phyloP scores from a whole-genome alignment of 2,113 vertebrate genomes.

The Paedocypris sp. region DNA sequence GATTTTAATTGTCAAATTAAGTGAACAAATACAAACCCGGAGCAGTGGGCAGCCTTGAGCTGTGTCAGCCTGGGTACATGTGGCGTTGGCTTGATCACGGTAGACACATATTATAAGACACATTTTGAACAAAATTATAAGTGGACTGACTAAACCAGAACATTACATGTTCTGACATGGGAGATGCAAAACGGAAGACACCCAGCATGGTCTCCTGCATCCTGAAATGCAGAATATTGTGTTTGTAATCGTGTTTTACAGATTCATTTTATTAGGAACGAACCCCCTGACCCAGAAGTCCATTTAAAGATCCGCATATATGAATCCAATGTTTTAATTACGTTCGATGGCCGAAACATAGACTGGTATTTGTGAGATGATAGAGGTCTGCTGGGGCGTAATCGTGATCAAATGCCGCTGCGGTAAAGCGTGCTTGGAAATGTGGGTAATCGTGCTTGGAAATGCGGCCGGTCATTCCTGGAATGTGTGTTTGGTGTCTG shows the following conservation, averaged over 20 bases:
- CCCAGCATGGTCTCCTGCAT: no score
- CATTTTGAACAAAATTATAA: no score
- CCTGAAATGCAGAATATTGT: no score
- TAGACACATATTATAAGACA: no score
- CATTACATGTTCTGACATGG: no score
- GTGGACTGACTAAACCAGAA: no score
- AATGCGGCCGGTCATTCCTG: slow-evolving; percentile 28
- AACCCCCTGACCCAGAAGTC: neutral
- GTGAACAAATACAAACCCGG: no score
- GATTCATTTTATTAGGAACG: neutral
- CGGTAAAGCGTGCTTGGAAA: slow-evolving; percentile 12
- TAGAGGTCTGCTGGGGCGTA: neutral
- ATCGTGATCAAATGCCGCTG: neutral
- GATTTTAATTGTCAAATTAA: no score
- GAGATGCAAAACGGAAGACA: no score
- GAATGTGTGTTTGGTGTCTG: slow-evolving; percentile 30
- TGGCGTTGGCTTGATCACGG: no score
- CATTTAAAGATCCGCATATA: neutral
- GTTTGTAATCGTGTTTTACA: neutral
- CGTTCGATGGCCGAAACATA: neutral
- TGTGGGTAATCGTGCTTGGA: slow-evolving; percentile 6
- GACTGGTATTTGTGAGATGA: slow-evolving; percentile 9
- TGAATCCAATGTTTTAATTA: neutral
- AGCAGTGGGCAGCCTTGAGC: no score
- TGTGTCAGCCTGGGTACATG: no score